Evolutionary conservation across 1,140 invertebrate genomes (phyloP).

Genomic region (Solen grandis): DNA sequence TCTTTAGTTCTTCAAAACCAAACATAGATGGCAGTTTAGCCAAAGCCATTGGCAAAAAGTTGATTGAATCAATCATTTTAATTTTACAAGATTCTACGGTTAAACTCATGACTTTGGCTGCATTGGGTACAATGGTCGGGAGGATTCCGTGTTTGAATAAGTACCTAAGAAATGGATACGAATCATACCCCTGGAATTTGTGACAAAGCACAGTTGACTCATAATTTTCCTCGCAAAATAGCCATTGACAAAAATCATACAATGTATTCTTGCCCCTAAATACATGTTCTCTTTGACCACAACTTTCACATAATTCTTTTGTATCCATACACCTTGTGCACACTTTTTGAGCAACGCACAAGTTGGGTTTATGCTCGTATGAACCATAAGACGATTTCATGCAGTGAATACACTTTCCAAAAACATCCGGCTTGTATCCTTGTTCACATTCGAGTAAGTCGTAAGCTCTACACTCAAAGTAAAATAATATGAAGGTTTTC

Average conservation of each 20-base stretch:
- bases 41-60: too few relatives aligned
- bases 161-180: conserved; percentile 40
- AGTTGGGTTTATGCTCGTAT: conserved; percentile 2
- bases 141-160: conserved; percentile 23
- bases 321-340: conserved; percentile 17
- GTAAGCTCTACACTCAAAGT: conserved; percentile 55
- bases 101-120: conserved; percentile 8
- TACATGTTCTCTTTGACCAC: conserved; percentile 37
- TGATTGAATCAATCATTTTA: too few relatives aligned
- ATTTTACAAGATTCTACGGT: conserved; percentile 1
- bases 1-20: too few relatives aligned
- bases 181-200: conserved; percentile 42
- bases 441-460: conserved; percentile 14
- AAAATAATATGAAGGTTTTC: conserved; percentile 5
- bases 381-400: conserved; percentile 1
- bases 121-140: conserved; percentile 28
- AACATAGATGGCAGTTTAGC: too few relatives aligned
- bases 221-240: conserved; percentile 15
- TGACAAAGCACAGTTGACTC: conserved; percentile 11
- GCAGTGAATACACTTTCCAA: too few relatives aligned
- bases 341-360: too few relatives aligned
- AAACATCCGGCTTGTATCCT: neutral
- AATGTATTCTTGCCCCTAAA: conserved; percentile 23
- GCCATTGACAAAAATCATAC: neutral
- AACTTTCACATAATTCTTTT: conserved; percentile 1